These are phyloP conservation scores for Tiliqua scincoides DNA, from an alignment of 2,113 vertebrate species.

Conservation along the genomic window DNA sequence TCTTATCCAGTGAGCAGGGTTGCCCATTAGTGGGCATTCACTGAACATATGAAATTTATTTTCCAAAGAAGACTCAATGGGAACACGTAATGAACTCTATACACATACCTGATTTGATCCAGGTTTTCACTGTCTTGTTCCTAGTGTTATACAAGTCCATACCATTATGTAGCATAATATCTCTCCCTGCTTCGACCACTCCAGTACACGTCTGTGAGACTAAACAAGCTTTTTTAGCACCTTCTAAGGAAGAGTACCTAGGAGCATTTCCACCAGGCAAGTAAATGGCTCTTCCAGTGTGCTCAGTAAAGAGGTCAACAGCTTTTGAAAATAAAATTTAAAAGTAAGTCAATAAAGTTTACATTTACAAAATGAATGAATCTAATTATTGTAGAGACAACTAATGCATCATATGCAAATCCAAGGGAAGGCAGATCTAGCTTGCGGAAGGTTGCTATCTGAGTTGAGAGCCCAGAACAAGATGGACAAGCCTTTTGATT, in stretches of 20 bases:
- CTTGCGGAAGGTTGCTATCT: neutral
- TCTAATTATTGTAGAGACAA: neutral
- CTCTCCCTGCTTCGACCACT: neutral
- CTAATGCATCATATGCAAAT: neutral
- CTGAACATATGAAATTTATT: too few species aligned
- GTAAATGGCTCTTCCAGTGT: slow-evolving; percentile 24
- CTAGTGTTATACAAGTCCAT: slow-evolving; percentile 29
- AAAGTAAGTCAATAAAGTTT: neutral
- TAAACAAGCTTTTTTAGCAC: slow-evolving; percentile 25
- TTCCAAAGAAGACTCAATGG: too few species aligned
- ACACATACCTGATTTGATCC: slow-evolving; percentile 35
- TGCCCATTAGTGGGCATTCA: too few species aligned
- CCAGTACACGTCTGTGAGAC: slow-evolving; percentile 6
- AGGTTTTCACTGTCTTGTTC: slow-evolving; percentile 1
- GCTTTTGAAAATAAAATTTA: slow-evolving; percentile 17
- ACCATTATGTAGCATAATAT: neutral
- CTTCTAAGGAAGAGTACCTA: neutral
- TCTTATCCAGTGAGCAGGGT: too few species aligned
- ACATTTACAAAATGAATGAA: neutral
- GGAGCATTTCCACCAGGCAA: neutral
- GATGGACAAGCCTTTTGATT: neutral
- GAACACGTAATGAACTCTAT: neutral
- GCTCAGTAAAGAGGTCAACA: slow-evolving; percentile 7
- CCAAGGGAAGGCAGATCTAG: neutral
- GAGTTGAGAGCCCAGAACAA: neutral